Percentiles rank a stretch among this genome's conserved stretches.
Conservation (phyloP, 2,888 invertebrate species). For the Drosophila formosana region DNA sequence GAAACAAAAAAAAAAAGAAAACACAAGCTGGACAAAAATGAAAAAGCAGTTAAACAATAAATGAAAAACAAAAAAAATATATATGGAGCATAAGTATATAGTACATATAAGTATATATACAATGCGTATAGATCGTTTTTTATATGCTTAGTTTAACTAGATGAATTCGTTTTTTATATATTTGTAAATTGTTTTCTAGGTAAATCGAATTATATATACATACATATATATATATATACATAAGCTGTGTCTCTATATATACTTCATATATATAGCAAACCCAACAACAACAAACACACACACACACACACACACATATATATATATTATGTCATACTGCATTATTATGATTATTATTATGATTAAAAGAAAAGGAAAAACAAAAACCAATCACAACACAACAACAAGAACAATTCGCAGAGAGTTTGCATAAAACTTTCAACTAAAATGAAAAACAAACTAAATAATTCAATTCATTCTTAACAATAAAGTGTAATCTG, state of each 20-base stretch:
- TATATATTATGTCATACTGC: conserved; percentile 67
- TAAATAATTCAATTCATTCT: conserved; percentile 83
- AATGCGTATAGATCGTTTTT: conserved; percentile 58
- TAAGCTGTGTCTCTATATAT: conserved; percentile 18
- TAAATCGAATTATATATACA: conserved; percentile 82
- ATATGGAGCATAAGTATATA: conserved; percentile 11
- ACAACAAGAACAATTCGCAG: conserved; percentile 31
- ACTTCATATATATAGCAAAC: conserved; percentile 17
- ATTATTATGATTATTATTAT: conserved; percentile 64
- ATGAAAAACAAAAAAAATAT: conserved; percentile 9
- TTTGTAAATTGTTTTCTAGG: conserved; percentile 82
- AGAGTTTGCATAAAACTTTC: conserved; percentile 55
- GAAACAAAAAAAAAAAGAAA: conserved; percentile 2
- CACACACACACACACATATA: conserved; percentile 34
- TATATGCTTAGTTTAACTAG: conserved; percentile 68
- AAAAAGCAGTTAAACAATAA: conserved; percentile 39
- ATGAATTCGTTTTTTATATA: conserved; percentile 78
- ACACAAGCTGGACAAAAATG: conserved; percentile 4
- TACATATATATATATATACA: conserved; percentile 33
- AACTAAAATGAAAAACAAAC: conserved; percentile 53
- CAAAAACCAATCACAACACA: conserved; percentile 52
- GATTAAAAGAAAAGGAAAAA: conserved; percentile 26
- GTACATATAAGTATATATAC: conserved; percentile 24
- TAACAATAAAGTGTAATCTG: conserved; percentile 83
- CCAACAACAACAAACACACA: conserved; percentile 16